Evolutionary conservation across 2,888 invertebrate species (phyloP).

Genomic region (Rapana venosa): DNA sequence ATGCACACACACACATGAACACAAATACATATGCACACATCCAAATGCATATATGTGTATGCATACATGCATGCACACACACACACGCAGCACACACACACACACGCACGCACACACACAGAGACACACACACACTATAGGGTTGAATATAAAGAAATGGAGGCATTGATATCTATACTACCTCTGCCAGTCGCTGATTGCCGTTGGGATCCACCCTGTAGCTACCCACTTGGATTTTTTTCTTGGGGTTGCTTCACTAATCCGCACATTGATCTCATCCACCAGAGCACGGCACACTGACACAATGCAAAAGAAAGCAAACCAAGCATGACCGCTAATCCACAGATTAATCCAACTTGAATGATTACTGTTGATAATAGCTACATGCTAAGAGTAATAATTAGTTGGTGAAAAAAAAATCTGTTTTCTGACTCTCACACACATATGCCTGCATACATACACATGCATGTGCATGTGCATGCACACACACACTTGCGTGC

Average conservation of each 20-base stretch:
- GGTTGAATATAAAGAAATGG: no score
- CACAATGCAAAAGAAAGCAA: neutral
- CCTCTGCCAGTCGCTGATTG: neutral
- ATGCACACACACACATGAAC: neutral
- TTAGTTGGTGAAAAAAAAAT: no score
- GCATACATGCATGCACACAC: no score
- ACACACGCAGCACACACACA: no score
- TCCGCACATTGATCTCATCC: neutral
- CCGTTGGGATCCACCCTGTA: neutral
- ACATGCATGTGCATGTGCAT: neutral
- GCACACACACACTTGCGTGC: neutral
- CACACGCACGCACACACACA: no score
- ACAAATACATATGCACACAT: neutral
- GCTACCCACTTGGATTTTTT: neutral
- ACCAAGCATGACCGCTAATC: neutral
- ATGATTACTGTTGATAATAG: no score
- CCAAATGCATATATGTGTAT: no score
- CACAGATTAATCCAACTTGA: neutral
- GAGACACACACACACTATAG: no score
- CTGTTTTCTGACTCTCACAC: no score
- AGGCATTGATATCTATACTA: neutral
- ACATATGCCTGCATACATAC: neutral
- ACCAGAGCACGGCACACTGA: conserved; percentile 10
- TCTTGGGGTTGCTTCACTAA: neutral
- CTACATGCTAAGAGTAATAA: no score